Conservation (phyloP, 1,140 invertebrate genomes). For the Camponotus floridanus region DNA sequence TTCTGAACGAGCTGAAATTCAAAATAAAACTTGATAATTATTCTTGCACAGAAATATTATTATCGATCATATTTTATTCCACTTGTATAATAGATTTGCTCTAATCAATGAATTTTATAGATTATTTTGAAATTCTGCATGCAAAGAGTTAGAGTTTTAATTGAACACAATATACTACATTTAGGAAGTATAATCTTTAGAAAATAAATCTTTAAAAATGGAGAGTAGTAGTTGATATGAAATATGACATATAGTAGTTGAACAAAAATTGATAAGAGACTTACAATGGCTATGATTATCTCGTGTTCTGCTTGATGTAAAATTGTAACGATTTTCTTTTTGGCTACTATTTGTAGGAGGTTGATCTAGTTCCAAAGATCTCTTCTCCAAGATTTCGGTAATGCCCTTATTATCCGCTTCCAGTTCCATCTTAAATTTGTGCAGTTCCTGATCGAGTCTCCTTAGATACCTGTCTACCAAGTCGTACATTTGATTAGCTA, state of each 20-base stretch:
- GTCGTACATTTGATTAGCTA: constrained; percentile 98
- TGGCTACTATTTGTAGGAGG: constrained; percentile 87
- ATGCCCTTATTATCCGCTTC: constrained; percentile 99
- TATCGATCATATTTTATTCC: not conserved
- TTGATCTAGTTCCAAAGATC: constrained; percentile 93
- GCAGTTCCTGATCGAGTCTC: constrained; percentile 96
- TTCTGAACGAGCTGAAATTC: constrained; percentile 80
- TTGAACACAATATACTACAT: not conserved
- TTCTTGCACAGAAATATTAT: not conserved
- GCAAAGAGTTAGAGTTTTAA: not conserved
- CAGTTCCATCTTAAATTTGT: constrained; percentile 99
- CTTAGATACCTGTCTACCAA: constrained; percentile 97
- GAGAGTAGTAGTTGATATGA: not conserved
- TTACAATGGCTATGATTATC: constrained; percentile 85
- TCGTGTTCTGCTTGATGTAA: constrained; percentile 82
- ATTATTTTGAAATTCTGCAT: not conserved
- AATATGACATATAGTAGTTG: no score
- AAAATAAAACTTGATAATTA: constrained; percentile 15
- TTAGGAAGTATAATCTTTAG: no score
- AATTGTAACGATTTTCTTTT: constrained; percentile 88
- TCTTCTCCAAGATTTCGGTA: constrained; percentile 97
- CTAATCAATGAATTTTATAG: not conserved
- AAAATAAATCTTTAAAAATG: not conserved
- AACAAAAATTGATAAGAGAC: constrained; percentile 43
- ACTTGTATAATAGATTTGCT: not conserved